Percentiles rank a stretch among this genome's conserved stretches.
These are phyloP conservation scores for Zoanthus sociatus DNA, from an alignment of 92 coral and sea anemone genomes.

Conservation along the genomic window DNA sequence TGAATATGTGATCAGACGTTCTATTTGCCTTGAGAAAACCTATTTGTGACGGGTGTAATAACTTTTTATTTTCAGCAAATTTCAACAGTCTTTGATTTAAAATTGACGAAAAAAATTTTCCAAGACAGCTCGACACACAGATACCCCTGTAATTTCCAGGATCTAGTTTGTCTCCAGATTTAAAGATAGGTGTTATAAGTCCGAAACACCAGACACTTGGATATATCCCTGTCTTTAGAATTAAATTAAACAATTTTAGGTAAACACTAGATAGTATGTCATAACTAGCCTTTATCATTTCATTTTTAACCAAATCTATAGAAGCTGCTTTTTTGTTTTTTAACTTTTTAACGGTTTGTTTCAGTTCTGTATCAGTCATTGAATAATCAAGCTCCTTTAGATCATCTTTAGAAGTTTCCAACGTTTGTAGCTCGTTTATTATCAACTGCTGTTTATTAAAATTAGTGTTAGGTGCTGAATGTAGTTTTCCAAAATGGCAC, in stretches of 20 bases:
- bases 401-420: neutral
- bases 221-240: neutral
- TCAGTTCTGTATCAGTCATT: slow-evolving; percentile 49
- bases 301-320: slow-evolving; percentile 55
- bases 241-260: slow-evolving; percentile 40
- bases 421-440: neutral
- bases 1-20: slow-evolving; percentile 64
- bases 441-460: slow-evolving; percentile 36
- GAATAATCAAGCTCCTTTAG: slow-evolving; percentile 28
- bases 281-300: slow-evolving; percentile 52
- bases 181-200: too few relatives aligned
- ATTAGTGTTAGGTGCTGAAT: neutral
- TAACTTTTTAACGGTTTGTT: slow-evolving; percentile 7
- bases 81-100: slow-evolving; percentile 47
- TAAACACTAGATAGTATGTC: slow-evolving; percentile 33
- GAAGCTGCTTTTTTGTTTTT: slow-evolving; percentile 58
- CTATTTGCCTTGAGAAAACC: slow-evolving; percentile 60
- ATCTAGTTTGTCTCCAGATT: too few relatives aligned
- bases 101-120: slow-evolving; percentile 54
- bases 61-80: slow-evolving; percentile 31
- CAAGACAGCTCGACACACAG: slow-evolving; percentile 60
- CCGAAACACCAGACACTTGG: neutral
- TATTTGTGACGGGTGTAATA: slow-evolving; percentile 53
- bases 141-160: slow-evolving; percentile 9
- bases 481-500: neutral